Evolutionary conservation across 1,140 invertebrate genomes (phyloP), one percentile per base, ranked within the genome.

Genomic region (Polyergus mexicanus): DNA sequence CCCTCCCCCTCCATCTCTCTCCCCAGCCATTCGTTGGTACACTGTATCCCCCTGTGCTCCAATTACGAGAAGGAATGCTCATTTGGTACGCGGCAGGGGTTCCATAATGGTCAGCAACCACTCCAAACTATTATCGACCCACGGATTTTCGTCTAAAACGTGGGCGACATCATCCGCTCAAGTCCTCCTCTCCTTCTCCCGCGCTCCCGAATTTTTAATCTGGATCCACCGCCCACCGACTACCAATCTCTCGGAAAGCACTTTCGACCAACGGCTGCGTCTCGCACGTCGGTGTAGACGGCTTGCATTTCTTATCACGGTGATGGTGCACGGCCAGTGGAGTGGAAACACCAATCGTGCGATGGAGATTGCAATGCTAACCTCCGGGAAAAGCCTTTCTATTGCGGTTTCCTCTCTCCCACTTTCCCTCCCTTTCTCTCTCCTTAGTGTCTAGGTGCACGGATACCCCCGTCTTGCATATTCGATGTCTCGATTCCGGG

Each of bases 11-110:
- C 3, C 8, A 3, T 2, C 44, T 13, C 3, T 19, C 68, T 66
- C 38, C 66, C 22, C 62, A 51, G 77, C 76, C 54, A 85, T 91
- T 89, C 88, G 84, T 89, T 58, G 85, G 81, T 56, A 80, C 76
- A 72, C 10, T 69, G 80, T 87, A 80, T 90, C 84, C 90, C 90
- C 86, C 81, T 76, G 88, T 89, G 91, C 91, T 90, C 86, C 91
- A 92, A 92, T 92, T 92, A 92, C 91, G 86, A 89, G 85, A 75
- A 92, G 91, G 91, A 92, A 92, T 92, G 91, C 91, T 92, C 91
- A 91, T 92, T 92, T 91, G 87, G 68, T 76, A 84, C 89, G 62
- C 90, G 83, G n/a, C 89, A 83, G 90, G 90, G 87, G 89, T 84
- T 84, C 84, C 72, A 68, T 92, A 92, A 92, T 90, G 90, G 91